Base-by-base conservation (phyloP, 2,797 vertebrate genomes). In the Alauda arvensis region DNA sequence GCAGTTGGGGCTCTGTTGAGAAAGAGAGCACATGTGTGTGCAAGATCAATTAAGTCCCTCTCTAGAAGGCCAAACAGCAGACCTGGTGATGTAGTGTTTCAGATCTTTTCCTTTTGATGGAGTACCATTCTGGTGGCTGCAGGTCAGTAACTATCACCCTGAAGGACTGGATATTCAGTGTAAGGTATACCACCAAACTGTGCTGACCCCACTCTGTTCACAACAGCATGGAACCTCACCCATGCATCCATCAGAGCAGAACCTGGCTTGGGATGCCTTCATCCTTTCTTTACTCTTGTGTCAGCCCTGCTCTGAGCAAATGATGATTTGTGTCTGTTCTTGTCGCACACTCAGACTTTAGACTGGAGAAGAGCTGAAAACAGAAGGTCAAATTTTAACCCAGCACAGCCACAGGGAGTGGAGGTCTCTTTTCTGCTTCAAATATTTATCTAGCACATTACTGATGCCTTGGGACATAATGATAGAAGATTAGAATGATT, bases 361-460 rank as follows among this genome's bases (percentile, higher is more conserved):
- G 31, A 21, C 28, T 42, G 28, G 24, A 75, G 23, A 71, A 71
- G 63, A 77, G 21, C 62, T 86, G 66, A 62, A 71, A 80, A 55
- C 21, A 75, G 34, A 63, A 82, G 28, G 45, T 39, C 52, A 67
- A 45, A 76, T 83, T 75, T 87, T 68, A 85, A 76, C 49, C 25
- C 63, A 69, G 19, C 3, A 3, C 18, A 57, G 67, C 33, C 33
- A 76, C n/a, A 39, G 71, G 34, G 66, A 79, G n/a, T 14, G 18
- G 43, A 70, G 18, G 18, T 46, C 55, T 72, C 55, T 63, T 83
- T 85, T 85, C 62, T 60, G 15, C 42, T 63, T n/a, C 31, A 90
- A 76, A 67, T 91, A 90, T 91, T 90, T 90, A 78, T 59, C 67
- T 49, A 93, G 63, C 16, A 63, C 52, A 65, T 80, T 83, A 86